phyloP scores from a whole-genome alignment of 37 sponge, comb jelly and placozoan genomes.

The Tethya wilhelma region DNA sequence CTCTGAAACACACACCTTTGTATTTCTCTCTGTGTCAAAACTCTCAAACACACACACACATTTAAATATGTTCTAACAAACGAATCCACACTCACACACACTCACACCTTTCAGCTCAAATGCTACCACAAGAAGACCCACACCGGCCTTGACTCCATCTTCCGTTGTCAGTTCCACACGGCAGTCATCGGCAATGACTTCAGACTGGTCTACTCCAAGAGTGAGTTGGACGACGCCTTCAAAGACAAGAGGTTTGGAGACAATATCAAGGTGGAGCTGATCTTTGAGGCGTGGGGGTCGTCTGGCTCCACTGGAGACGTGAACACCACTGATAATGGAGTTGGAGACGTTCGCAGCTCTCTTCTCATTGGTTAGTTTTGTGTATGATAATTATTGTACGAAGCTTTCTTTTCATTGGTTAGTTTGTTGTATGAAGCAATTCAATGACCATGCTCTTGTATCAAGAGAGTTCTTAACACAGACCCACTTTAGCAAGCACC shows the following conservation, averaged over 20 bases:
- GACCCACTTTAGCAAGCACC: too few relatives aligned
- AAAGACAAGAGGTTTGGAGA: constrained; percentile 88
- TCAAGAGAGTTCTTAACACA: too few relatives aligned
- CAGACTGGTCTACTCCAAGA: constrained; percentile 81
- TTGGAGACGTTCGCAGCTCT: not conserved
- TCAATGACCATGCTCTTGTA: too few relatives aligned
- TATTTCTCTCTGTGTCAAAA: too few relatives aligned
- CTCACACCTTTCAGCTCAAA: constrained; percentile 60
- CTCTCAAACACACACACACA: too few relatives aligned
- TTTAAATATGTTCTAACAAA: too few relatives aligned
- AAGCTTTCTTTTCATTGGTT: too few relatives aligned
- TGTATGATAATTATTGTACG: not conserved
- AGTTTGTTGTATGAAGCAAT: too few relatives aligned
- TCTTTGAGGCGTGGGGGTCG: constrained; percentile 68
- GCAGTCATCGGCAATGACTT: constrained; percentile 68
- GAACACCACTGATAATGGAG: not conserved
- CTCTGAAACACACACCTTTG: too few relatives aligned
- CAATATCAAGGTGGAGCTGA: constrained; percentile 73
- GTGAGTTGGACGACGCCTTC: constrained; percentile 93
- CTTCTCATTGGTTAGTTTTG: not conserved
- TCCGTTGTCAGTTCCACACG: constrained; percentile 93
- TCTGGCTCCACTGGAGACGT: not conserved
- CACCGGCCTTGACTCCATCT: constrained; percentile 78
- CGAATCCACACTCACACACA: not conserved
- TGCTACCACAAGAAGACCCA: constrained; percentile 89